A percentile compares a stretch with the other conserved stretches of the same genome.
These are phyloP conservation scores for Apaloderma vittatum DNA, from an alignment of 2,113 vertebrate species.

Conservation along the genomic window DNA sequence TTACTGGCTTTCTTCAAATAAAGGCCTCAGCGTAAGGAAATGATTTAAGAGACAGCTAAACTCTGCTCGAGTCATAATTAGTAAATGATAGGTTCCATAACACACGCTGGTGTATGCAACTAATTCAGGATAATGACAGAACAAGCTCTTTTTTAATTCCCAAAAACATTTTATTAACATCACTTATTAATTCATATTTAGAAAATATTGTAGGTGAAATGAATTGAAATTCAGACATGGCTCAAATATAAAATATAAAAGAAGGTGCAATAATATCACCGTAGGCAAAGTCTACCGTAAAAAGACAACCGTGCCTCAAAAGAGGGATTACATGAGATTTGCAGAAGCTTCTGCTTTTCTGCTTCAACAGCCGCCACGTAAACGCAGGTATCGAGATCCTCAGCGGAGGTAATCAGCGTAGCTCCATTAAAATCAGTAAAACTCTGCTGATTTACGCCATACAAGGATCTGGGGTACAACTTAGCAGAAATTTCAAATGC, in stretches of 20 bases:
- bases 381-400: background rate
- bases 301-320: background rate
- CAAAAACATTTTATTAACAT: conserved; percentile 20
- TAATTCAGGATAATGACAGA: background rate
- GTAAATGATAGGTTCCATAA: conserved; percentile 3
- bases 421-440: background rate
- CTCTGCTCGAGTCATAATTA: background rate
- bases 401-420: background rate
- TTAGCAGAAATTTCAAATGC: background rate
- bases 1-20: conserved; percentile 22
- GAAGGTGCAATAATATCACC: background rate
- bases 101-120: background rate
- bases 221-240: background rate
- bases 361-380: background rate
- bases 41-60: conserved; percentile 15
- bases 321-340: background rate
- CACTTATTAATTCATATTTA: background rate
- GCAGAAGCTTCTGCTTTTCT: background rate
- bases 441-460: background rate
- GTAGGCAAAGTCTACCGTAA: background rate
- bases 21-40: background rate
- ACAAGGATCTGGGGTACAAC: background rate
- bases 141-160: background rate
- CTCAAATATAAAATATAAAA: conserved; percentile 29
- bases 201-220: conserved; percentile 18